Evolutionary conservation across 2,113 vertebrate species (phyloP).

Genomic region (Raja brachyura): DNA sequence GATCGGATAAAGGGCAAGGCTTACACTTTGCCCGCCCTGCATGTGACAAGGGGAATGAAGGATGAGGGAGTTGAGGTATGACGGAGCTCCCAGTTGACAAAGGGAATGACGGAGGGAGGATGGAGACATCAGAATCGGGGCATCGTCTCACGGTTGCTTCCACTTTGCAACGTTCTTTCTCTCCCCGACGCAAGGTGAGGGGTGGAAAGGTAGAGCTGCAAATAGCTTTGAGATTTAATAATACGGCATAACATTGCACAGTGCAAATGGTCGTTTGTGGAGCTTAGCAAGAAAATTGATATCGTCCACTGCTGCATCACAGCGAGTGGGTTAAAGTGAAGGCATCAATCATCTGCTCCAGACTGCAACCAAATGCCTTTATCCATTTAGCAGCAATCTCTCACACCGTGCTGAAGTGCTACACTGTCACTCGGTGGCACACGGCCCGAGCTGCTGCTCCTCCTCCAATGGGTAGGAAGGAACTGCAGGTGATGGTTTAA

Average conservation of each 20-base stretch:
- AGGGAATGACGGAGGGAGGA: background rate
- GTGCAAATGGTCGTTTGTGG: background rate
- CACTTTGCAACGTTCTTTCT: background rate
- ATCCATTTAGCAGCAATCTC: conserved; percentile 3
- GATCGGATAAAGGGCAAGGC: background rate
- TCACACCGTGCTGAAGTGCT: background rate
- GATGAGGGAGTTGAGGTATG: background rate
- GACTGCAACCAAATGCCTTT: background rate
- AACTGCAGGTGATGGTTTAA: too few species aligned
- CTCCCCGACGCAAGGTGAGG: background rate
- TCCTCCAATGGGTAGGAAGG: background rate
- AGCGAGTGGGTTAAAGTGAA: background rate
- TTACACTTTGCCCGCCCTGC: background rate
- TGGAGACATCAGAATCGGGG: background rate
- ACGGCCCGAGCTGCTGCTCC: background rate
- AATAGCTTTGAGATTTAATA: background rate
- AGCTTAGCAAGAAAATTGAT: background rate
- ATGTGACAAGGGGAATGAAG: background rate
- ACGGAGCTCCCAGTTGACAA: background rate
- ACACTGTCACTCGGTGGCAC: background rate
- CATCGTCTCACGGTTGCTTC: background rate
- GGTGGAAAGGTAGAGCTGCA: background rate
- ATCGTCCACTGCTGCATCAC: background rate
- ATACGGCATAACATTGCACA: background rate
- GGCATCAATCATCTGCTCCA: background rate